Evolutionary conservation across 2,797 vertebrate genomes (phyloP).

Genomic region (Macrochelys suwanniensis): DNA sequence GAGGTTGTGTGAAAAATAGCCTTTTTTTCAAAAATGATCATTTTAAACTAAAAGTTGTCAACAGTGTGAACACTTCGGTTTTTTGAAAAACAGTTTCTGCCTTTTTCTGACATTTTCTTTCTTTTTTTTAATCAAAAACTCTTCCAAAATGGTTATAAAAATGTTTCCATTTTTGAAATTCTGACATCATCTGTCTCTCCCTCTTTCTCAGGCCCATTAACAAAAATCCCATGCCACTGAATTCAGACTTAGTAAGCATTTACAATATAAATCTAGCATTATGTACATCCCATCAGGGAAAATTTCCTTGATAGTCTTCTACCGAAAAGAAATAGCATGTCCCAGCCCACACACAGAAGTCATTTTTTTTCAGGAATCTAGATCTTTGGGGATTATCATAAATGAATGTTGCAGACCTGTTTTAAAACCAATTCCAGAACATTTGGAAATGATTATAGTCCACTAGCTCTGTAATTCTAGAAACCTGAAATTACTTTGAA

Average conservation of each 20-base stretch:
- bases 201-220: not conserved
- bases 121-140: not conserved
- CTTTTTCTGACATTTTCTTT: not conserved
- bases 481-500: slow-evolving; percentile 74
- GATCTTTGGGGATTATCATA: slow-evolving; percentile 2
- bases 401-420: slow-evolving; percentile 1
- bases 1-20: not conserved
- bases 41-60: not conserved
- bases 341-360: not conserved
- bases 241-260: not conserved
- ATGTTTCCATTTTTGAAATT: not conserved
- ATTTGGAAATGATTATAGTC: slow-evolving; percentile 73
- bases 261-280: not conserved
- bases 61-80: not conserved
- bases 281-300: not conserved
- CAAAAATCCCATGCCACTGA: fast-evolving
- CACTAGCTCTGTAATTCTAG: slow-evolving; percentile 68
- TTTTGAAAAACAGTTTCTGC: not conserved
- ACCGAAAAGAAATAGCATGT: not conserved
- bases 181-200: fast-evolving
- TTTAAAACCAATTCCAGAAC: slow-evolving; percentile 54
- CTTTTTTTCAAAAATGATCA: not conserved
- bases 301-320: not conserved
- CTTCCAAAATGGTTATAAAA: not conserved
- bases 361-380: not conserved